phyloP scores from a whole-genome alignment of 30 jellyfish, hydroid and myxozoan genomes.

The Chironex yamaguchii region DNA sequence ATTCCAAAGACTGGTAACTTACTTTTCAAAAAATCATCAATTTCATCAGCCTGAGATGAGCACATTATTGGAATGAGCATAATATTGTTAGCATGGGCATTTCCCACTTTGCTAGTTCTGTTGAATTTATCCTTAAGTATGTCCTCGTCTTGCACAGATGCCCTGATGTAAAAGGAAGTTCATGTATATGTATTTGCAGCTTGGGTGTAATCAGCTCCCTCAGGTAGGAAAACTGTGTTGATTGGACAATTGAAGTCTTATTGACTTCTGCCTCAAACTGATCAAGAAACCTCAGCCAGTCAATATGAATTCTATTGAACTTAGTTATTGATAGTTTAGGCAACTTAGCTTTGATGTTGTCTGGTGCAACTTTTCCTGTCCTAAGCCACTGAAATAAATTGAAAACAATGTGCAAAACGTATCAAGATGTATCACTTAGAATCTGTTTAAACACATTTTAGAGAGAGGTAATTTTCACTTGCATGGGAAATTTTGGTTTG shows the following conservation, averaged over 20 bases:
- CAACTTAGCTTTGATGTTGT: constrained; percentile 56
- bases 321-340: constrained; percentile 67
- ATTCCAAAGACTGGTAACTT: constrained; percentile 67
- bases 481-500: constrained; percentile 3
- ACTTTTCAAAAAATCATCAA: constrained; percentile 49
- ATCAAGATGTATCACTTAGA: too few species aligned
- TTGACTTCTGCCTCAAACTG: constrained; percentile 76
- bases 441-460: neutral
- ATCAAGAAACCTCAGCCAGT: constrained; percentile 77
- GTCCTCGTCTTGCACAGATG: constrained; percentile 66
- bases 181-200: constrained; percentile 45
- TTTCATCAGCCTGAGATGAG: constrained; percentile 47
- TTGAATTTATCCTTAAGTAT: constrained; percentile 67
- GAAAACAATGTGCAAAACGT: too few species aligned
- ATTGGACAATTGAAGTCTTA: constrained; percentile 18
- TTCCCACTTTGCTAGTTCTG: constrained; percentile 71
- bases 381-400: too few species aligned
- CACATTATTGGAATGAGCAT: constrained; percentile 25
- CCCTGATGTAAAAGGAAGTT: constrained; percentile 77
- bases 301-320: constrained; percentile 69
- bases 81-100: constrained; percentile 59
- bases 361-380: neutral
- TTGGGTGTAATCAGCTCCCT: constrained; percentile 36
- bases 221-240: constrained; percentile 32
- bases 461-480: neutral